Evolutionary conservation across 2,797 vertebrate genomes (phyloP).

Genomic region (Hephaestus fuliginosus): DNA sequence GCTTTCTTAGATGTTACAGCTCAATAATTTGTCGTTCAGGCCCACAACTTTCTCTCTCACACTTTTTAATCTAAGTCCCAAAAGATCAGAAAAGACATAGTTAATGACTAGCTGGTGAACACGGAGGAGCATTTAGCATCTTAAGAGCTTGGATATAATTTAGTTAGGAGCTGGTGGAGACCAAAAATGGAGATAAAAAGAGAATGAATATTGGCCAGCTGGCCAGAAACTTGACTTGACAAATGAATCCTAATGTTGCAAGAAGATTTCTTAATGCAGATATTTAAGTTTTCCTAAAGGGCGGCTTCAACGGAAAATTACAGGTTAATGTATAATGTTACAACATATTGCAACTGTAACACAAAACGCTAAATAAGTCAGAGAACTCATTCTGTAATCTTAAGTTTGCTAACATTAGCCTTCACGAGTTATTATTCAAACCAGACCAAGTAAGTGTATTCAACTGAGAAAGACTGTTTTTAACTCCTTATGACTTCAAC

Average conservation of each 20-base stretch:
- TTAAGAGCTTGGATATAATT: background rate
- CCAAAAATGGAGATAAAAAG: slow-evolving; percentile 13
- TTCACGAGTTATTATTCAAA: background rate
- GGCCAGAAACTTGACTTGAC: background rate
- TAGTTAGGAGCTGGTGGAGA: slow-evolving; percentile 1
- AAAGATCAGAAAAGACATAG: background rate
- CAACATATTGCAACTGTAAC: no score
- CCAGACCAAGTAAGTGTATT: background rate
- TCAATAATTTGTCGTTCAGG: background rate
- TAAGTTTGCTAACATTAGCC: background rate
- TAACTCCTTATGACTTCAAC: background rate
- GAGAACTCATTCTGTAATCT: background rate
- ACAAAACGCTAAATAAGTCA: background rate
- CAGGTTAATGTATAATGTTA: no score
- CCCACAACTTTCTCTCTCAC: background rate
- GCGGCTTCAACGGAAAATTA: no score
- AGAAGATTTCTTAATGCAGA: no score
- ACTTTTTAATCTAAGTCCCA: background rate
- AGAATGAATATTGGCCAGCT: background rate
- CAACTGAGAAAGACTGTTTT: no score
- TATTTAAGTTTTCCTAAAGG: no score
- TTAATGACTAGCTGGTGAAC: background rate
- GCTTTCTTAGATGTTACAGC: background rate
- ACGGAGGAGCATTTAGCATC: background rate
- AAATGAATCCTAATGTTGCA: no score